Evolutionary conservation across 2,888 invertebrate species (phyloP), one percentile per base, ranked within the genome.

Genomic region (Bhutanitis thaidina): DNA sequence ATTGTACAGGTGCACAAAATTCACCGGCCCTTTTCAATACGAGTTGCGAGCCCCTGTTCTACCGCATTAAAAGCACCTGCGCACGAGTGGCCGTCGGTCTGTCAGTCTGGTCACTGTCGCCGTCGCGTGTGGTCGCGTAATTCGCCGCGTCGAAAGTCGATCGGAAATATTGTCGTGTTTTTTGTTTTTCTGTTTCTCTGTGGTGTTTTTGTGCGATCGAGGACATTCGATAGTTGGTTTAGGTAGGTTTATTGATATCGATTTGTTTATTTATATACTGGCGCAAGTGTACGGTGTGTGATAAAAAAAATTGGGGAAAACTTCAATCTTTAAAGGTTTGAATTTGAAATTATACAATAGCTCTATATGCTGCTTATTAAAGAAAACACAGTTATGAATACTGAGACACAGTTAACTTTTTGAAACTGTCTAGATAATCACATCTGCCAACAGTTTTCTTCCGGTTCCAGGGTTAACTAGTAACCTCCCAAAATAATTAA

Each of bases 191-290:
- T 48, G 40, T 40, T 32, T 40, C 27, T 40, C 35, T 48, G 48
- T 14, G 8, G 39, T 48, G 30, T 48, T 47, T 48, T 47, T 48
- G 40, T 35, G 48, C n/a, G 12, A 40, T 16, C 48, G 48, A 48
- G 48, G 48, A 48, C 48, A 48, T 40, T 48, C 15, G 48, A 48
- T 40, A 48, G 40, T 44, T 13, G 13, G 10, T 40, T 38, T 25
- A 34, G 27, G 40, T 48, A 40, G 39, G 35, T 47, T 29, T 20
- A 39, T 20, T 38, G 13, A 39, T 38, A 20, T 27, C 7, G 7
- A 27, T 27, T 34, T 34, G 13, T 34, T 20, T 5, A 5, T 20
- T 2, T 15, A 10, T 9, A 15, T 10, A 12, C 15, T 14, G 13
- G 15, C 36, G 34, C 1, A 12, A 7, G 34, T 34, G 12, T 7